Conservation (phyloP, 2,113 vertebrate genomes). For the Nansenia antarctica region DNA sequence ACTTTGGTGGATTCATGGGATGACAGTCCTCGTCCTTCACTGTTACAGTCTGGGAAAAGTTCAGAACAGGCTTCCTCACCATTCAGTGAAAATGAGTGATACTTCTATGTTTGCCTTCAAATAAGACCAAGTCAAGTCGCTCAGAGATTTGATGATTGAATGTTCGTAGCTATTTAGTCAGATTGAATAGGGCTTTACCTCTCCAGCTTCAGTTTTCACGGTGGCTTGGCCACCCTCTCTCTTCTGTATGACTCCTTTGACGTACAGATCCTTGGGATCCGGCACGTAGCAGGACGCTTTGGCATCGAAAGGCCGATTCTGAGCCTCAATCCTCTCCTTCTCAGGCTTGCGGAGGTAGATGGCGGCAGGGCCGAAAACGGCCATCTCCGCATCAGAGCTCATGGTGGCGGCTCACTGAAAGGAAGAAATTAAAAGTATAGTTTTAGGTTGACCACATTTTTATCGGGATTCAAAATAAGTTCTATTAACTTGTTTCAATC, state of each 20-base stretch:
- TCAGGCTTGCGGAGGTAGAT: slow-evolving; percentile 77
- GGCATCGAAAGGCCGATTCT: slow-evolving; percentile 85
- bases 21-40: slow-evolving; percentile 82
- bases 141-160: no score
- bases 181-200: no score
- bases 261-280: slow-evolving; percentile 76
- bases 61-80: no score
- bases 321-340: slow-evolving; percentile 80
- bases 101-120: no score
- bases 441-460: neutral
- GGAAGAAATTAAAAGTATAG: no score
- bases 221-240: slow-evolving; percentile 74
- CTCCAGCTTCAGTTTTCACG: slow-evolving; percentile 77
- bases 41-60: no score
- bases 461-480: neutral
- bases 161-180: no score
- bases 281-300: slow-evolving; percentile 82
- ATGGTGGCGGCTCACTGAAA: slow-evolving; percentile 60
- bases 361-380: slow-evolving; percentile 75
- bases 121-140: no score
- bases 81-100: no score
- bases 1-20: slow-evolving; percentile 87
- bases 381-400: slow-evolving; percentile 78
- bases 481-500: neutral
- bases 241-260: slow-evolving; percentile 77